Evolutionary conservation across 2,888 invertebrate species (phyloP), one percentile per base, ranked within the genome.

Genomic region (Diplazon laetatorius): DNA sequence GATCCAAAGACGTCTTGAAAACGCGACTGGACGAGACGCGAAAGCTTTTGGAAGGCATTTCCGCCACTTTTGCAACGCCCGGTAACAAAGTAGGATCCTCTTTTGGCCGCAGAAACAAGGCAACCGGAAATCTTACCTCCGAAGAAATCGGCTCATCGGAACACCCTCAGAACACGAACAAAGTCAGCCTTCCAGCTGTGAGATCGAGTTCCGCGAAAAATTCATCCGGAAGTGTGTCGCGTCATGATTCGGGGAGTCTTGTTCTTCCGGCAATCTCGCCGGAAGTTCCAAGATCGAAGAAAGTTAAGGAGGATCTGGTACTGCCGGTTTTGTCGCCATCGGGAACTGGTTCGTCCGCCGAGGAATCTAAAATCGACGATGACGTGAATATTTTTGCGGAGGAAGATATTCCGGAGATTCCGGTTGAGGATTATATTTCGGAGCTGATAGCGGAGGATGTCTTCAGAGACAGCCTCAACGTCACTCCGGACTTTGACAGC

Each of bases 391-490:
- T 50, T 35, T 42, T 18, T 0, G 12, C 37, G 1, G 46, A 59
- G 18, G 69, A 75, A 35, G 76, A 52, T 1, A 70, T 74, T n/a
- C 30, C 62, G 52, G 65, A 68, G 63, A 63, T 60, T 52, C 50
- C 65, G 4, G 44, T 37, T 16, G 68, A 69, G 55, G 72, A 79
- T 60, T 62, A 63, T 37, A 63, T 48, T 16, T 70, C 76, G n/a
- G 65, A 76, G 30, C 57, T 70, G 0, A 59, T 25, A 5, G 12
- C 57, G 0, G 85, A 85, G 0, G 83, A 86, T 50, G 81, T 78
- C 89, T 93, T 92, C 90, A 93, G 85, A 87, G 93, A 86, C 91
- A 93, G 91, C 91, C 91, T 78, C 91, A 88, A 89, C 52, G 87
- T 86, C 0, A 86, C 88, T 1, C 87, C 89, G 4, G 87, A 88